Percentiles rank a stretch among this genome's conserved stretches.
These are phyloP conservation scores for Falco punctatus DNA, from an alignment of 2,113 vertebrate species.

Conservation along the genomic window DNA sequence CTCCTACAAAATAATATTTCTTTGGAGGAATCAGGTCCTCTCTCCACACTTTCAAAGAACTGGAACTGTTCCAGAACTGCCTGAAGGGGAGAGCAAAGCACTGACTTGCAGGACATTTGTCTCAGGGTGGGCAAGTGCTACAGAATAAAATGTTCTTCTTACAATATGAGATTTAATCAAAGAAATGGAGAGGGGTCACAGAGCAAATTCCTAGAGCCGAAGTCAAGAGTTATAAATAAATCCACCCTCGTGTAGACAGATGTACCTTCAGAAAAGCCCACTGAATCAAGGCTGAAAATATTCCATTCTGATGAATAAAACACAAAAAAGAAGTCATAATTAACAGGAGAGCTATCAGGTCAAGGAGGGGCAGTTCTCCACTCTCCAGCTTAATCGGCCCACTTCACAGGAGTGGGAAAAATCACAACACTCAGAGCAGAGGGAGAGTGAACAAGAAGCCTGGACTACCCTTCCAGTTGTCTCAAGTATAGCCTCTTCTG, in stretches of 20 bases:
- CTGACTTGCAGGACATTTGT: neutral
- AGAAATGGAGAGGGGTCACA: slow-evolving; percentile 32
- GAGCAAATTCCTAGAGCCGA: slow-evolving; percentile 55
- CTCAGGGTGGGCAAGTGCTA: neutral
- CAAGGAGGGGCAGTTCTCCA: neutral
- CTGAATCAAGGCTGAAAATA: neutral
- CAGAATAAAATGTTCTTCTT: slow-evolving; percentile 19
- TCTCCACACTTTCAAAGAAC: neutral
- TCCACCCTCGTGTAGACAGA: neutral
- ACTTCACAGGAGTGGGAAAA: neutral
- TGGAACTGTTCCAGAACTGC: neutral
- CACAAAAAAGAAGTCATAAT: neutral
- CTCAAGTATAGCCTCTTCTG: neutral
- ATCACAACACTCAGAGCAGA: neutral
- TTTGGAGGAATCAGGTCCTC: neutral
- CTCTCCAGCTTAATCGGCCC: neutral
- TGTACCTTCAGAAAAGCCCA: slow-evolving; percentile 13
- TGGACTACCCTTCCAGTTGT: neutral
- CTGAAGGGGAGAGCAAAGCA: neutral
- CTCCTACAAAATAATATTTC: neutral
- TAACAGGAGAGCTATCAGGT: neutral
- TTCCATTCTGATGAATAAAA: neutral
- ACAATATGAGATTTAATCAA: slow-evolving; percentile 30
- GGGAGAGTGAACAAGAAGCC: neutral
- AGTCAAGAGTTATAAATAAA: slow-evolving; percentile 40